A percentile compares a stretch with the other conserved stretches of the same genome.
phyloP scores from a whole-genome alignment of 1,140 invertebrate genomes.

The Aphis craccivora region DNA sequence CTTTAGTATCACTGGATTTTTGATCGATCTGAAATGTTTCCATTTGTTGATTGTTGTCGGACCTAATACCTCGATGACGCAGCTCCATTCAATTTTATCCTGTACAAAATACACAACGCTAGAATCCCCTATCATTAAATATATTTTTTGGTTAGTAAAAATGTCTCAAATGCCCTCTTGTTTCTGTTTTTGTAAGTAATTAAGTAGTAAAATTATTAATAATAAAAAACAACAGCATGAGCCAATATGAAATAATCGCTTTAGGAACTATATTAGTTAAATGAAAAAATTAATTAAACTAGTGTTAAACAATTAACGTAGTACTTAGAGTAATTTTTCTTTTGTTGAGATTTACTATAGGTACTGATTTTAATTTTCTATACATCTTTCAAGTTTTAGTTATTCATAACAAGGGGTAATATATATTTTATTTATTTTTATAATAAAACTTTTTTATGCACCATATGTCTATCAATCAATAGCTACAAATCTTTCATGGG shows the following conservation, averaged over 20 bases:
- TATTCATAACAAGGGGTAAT: no score
- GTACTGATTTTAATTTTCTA: background rate
- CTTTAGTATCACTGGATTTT: background rate
- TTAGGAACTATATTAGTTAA: background rate
- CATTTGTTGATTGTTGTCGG: conserved; percentile 32
- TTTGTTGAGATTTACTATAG: background rate
- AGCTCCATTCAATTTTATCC: conserved; percentile 50
- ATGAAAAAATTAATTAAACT: background rate
- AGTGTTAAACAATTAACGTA: no score
- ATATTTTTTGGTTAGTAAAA: conserved; percentile 19
- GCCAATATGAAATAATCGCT: conserved; percentile 11
- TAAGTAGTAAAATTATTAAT: background rate
- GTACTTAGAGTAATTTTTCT: background rate
- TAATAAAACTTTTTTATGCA: background rate
- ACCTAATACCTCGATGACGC: conserved; percentile 52
- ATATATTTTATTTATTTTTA: background rate
- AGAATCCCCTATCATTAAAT: conserved; percentile 50
- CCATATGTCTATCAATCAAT: background rate
- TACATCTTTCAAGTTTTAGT: background rate
- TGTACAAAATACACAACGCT: conserved; percentile 53
- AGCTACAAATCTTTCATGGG: background rate
- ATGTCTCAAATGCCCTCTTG: background rate
- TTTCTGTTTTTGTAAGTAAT: conserved; percentile 13
- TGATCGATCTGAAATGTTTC: conserved; percentile 37
- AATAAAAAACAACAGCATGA: background rate